phyloP scores from a whole-genome alignment of 2,797 vertebrate genomes.

The Falco concolor region DNA sequence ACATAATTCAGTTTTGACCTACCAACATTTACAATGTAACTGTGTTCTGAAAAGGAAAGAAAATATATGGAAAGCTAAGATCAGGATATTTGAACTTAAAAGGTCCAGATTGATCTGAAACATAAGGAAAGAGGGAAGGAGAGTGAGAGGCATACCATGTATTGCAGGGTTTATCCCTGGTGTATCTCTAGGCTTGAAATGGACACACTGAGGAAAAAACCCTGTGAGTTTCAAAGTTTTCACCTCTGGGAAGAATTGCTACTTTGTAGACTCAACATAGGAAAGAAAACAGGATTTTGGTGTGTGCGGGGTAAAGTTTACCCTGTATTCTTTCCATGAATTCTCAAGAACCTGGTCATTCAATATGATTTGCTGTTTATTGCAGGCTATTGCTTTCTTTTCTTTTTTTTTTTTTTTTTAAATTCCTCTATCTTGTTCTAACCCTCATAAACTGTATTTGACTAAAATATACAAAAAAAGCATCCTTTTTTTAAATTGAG shows the following conservation, averaged over 20 bases:
- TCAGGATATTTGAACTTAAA: background rate
- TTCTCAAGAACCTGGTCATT: background rate
- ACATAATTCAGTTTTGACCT: background rate
- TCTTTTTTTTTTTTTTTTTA: background rate
- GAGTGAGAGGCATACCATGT: fast-evolving
- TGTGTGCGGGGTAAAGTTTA: background rate
- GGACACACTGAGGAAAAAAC: too few species aligned
- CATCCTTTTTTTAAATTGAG: background rate
- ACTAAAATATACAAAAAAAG: background rate
- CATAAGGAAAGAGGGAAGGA: background rate
- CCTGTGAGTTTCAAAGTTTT: background rate
- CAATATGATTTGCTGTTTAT: background rate
- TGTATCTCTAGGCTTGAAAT: background rate
- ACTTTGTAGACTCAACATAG: background rate
- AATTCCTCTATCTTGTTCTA: background rate
- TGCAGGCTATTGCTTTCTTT: background rate
- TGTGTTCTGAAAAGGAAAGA: background rate
- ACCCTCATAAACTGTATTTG: background rate
- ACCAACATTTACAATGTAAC: background rate
- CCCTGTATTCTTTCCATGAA: background rate
- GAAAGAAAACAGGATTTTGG: background rate
- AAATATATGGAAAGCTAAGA: background rate
- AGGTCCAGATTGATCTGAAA: background rate
- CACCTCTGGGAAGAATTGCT: background rate
- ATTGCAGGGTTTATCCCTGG: background rate